Evolutionary conservation across 2,113 vertebrate genomes (phyloP).

Genomic region (Oreochromis spilurus): DNA sequence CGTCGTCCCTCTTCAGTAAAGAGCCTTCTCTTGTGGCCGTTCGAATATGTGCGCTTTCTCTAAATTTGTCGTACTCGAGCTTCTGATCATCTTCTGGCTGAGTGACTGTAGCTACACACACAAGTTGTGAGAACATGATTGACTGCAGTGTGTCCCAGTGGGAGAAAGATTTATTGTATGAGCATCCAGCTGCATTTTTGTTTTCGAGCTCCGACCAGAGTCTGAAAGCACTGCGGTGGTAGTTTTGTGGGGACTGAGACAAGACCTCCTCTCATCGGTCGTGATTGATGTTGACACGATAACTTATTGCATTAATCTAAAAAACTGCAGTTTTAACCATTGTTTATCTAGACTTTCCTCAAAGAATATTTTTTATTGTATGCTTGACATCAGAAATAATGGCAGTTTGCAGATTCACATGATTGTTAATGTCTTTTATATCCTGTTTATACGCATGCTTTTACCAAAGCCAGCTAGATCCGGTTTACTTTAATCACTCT

Average conservation of each 20-base stretch:
- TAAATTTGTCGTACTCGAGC: background rate
- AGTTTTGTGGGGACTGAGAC: background rate
- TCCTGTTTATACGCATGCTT: background rate
- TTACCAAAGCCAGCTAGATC: background rate
- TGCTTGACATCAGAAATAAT: background rate
- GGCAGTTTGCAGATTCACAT: background rate
- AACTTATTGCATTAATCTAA: conserved; percentile 1
- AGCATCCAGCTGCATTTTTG: conserved; percentile 14
- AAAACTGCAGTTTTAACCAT: background rate
- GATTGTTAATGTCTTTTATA: background rate
- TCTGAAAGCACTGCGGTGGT: background rate
- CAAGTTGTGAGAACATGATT: conserved; percentile 37
- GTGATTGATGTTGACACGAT: conserved; percentile 16
- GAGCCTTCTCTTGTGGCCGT: background rate
- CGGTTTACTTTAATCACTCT: background rate
- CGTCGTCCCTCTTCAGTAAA: background rate
- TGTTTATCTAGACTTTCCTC: background rate
- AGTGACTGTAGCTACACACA: background rate
- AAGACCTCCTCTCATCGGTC: background rate
- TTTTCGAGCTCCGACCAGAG: conserved; percentile 21
- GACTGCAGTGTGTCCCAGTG: background rate
- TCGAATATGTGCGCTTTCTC: background rate
- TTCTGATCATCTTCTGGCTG: conserved; percentile 7
- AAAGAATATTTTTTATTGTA: background rate
- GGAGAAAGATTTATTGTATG: conserved; percentile 31